Evolutionary conservation across 1,140 invertebrate genomes (phyloP), one percentile per base, ranked within the genome.

Genomic region (Marisa cornuarietis): DNA sequence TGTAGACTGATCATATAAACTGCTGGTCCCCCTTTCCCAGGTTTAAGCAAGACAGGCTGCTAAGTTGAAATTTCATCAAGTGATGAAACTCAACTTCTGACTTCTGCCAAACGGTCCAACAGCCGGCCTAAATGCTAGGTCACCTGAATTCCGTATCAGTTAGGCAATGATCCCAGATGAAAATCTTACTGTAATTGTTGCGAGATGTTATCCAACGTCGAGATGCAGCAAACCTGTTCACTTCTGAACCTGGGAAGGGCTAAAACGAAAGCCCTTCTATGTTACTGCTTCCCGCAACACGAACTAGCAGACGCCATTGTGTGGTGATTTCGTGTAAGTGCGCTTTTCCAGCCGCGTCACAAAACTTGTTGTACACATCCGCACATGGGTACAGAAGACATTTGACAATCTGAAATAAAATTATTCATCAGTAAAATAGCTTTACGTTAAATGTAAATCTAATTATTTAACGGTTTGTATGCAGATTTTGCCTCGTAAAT

Each of bases 231-330:
- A 77, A 77, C 65, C 76, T 69, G 76, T 69, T 65, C n/a, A 77
- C 76, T 42, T 77, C n/a, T 26, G 24, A 77, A 77, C 76, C 76
- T 69, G 76, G 76, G 76, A 77, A 77, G 76, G 76, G 76, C 65
- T 77, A 49, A 42, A 68, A 66, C 16, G 22, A 22, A 24, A 49
- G 52, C 76, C 76, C 65, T 77, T 68, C 65, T 65, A 26, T 20
- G 18, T 54, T 77, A 77, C 63, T 68, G 63, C 13, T 69, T 77
- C n/a, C 63, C 65, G 31, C 76, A 65, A 65, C 76, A 49, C 42
- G 76, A 24, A 52, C 76, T 77, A 77, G 20, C 76, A 77, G 51
- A 77, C 76, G 76, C 76, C 76, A 77, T 77, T 77, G 76, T 77
- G 65, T 77, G 65, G 16, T 52, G 65, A 62, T 77, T 63, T 77